Evolutionary conservation across 2,113 vertebrate species (phyloP).

Genomic region (Halichoerus grypus): DNA sequence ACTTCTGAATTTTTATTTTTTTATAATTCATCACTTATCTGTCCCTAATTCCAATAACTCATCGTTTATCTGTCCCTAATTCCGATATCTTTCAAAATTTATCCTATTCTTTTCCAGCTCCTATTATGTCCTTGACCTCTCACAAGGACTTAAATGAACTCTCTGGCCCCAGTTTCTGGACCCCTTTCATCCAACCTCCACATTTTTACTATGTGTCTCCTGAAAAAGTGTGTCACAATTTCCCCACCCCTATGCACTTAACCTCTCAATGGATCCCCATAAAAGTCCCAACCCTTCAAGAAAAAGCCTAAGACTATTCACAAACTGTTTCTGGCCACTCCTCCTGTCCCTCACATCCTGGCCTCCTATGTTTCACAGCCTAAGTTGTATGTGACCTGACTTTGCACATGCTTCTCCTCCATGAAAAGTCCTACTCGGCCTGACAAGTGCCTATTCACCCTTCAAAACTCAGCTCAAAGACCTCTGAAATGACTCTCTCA

Average conservation of each 20-base stretch:
- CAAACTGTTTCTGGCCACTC: neutral
- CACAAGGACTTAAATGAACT: neutral
- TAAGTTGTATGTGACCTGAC: neutral
- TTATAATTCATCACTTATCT: neutral
- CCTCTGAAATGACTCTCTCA: neutral
- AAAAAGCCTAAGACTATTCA: neutral
- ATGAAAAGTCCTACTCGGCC: neutral
- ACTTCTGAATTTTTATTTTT: neutral
- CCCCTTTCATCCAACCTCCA: neutral
- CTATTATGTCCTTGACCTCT: neutral
- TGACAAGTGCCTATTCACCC: neutral
- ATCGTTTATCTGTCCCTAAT: neutral
- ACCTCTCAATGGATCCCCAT: neutral
- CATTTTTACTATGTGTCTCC: neutral
- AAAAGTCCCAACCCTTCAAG: neutral
- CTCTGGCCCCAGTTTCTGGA: neutral
- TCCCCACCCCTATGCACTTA: neutral
- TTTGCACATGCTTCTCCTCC: neutral
- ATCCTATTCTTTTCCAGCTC: neutral
- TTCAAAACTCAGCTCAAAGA: conserved; percentile 25
- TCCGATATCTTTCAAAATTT: neutral
- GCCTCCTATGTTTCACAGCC: neutral
- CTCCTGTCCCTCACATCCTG: neutral
- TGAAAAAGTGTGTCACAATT: neutral
- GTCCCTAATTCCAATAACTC: neutral